These are phyloP conservation scores for Ditula angustiorana DNA, from an alignment of 2,888 invertebrate species.

Conservation along the genomic window DNA sequence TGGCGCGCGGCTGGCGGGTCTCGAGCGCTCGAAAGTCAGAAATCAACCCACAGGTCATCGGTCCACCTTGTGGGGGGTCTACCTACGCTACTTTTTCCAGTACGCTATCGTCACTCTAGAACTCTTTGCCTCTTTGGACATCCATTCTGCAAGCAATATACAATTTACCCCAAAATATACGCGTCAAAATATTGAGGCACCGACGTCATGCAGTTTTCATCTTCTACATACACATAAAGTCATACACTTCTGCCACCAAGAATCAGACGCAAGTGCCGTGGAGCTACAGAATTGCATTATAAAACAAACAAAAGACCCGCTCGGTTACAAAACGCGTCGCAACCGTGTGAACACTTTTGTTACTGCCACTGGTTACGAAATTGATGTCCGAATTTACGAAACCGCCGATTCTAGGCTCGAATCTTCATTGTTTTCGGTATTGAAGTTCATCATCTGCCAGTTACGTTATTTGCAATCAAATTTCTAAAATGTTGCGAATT, in stretches of 20 bases:
- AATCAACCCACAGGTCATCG: too few relatives aligned
- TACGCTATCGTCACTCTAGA: too few relatives aligned
- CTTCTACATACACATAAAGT: not conserved
- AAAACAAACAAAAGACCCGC: constrained; percentile 48
- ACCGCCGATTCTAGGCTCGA: constrained; percentile 50
- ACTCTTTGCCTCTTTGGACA: too few relatives aligned
- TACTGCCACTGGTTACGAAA: constrained; percentile 15
- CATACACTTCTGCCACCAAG: not conserved
- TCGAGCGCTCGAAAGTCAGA: too few relatives aligned
- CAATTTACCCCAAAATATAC: too few relatives aligned
- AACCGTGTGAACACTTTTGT: constrained; percentile 62
- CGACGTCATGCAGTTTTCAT: not conserved
- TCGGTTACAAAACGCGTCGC: constrained; percentile 62
- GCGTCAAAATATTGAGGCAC: too few relatives aligned
- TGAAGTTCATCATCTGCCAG: constrained; percentile 31
- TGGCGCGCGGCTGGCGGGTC: too few relatives aligned
- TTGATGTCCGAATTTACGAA: constrained; percentile 63
- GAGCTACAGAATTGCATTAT: constrained; percentile 27
- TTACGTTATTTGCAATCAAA: constrained; percentile 22
- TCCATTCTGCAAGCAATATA: too few relatives aligned
- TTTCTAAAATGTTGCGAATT: constrained; percentile 23
- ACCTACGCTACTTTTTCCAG: too few relatives aligned
- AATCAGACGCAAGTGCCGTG: not conserved
- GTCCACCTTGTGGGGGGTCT: too few relatives aligned
- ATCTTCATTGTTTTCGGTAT: constrained; percentile 30